Evolutionary conservation across 2,797 vertebrate species (phyloP).

Genomic region (Anisognathus igniventris): DNA sequence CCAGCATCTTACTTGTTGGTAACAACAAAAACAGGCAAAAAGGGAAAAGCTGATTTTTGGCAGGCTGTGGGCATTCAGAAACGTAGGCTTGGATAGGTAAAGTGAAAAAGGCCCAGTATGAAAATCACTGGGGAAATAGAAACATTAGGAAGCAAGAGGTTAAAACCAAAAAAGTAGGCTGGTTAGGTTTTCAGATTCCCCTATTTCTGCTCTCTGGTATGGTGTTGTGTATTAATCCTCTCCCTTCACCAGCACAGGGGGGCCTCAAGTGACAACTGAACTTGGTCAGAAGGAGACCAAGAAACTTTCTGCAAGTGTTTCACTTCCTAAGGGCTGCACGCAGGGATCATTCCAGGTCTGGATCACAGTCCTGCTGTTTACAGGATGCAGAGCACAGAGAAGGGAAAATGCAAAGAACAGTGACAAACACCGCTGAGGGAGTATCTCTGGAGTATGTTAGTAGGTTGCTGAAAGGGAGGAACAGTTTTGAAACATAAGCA

Average conservation of each 20-base stretch:
- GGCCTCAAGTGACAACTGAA: background rate
- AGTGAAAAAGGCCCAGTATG: background rate
- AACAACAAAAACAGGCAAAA: slow-evolving; percentile 24
- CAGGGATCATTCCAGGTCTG: background rate
- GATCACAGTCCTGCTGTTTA: background rate
- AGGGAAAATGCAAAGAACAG: background rate
- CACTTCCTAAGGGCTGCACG: background rate
- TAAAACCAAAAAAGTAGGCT: background rate
- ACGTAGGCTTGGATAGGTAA: background rate
- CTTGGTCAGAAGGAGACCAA: background rate
- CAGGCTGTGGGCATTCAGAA: background rate
- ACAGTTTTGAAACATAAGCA: slow-evolving; percentile 23
- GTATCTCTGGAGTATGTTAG: background rate
- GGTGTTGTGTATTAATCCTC: background rate
- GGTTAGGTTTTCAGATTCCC: background rate
- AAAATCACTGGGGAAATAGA: background rate
- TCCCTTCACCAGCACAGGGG: background rate
- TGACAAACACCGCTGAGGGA: background rate
- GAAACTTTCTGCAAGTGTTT: background rate
- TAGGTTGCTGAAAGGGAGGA: background rate
- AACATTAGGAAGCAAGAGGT: background rate
- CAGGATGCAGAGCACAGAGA: background rate
- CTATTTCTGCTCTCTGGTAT: background rate
- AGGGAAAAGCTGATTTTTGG: background rate
- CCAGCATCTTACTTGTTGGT: slow-evolving; percentile 12